These are phyloP conservation scores for Onychomys torridus DNA, from an alignment of 2,797 vertebrate genomes.

Conservation along the genomic window DNA sequence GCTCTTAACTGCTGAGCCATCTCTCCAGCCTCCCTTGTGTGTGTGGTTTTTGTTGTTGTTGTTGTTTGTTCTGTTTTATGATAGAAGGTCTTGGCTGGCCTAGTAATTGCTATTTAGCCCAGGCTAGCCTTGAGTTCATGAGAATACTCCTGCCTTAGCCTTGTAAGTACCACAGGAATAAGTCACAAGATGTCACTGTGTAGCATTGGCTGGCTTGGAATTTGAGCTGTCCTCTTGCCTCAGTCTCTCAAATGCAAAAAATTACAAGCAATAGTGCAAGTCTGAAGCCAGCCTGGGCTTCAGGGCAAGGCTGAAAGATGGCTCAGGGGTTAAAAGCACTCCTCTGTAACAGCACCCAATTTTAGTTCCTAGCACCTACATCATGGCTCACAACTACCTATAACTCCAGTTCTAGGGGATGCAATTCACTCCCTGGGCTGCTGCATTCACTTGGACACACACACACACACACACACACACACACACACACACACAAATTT, in stretches of 20 bases:
- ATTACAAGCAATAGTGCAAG: background rate
- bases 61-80: background rate
- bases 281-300: background rate
- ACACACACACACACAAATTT: background rate
- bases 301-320: background rate
- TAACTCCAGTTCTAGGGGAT: background rate
- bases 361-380: background rate
- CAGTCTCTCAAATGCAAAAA: background rate
- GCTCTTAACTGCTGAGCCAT: background rate
- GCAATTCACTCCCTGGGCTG: background rate
- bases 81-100: background rate
- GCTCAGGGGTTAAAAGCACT: background rate
- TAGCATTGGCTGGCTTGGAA: background rate
- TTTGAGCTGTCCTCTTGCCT: background rate
- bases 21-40: background rate
- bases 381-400: background rate
- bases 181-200: background rate
- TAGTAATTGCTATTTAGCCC: background rate
- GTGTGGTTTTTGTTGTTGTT: background rate
- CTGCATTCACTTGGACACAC: background rate
- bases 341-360: background rate
- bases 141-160: background rate
- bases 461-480: background rate
- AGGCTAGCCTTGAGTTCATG: background rate
- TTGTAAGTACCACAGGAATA: background rate